Base-by-base conservation (phyloP, 2,888 invertebrate genomes). In the Stenodema calcarata region DNA sequence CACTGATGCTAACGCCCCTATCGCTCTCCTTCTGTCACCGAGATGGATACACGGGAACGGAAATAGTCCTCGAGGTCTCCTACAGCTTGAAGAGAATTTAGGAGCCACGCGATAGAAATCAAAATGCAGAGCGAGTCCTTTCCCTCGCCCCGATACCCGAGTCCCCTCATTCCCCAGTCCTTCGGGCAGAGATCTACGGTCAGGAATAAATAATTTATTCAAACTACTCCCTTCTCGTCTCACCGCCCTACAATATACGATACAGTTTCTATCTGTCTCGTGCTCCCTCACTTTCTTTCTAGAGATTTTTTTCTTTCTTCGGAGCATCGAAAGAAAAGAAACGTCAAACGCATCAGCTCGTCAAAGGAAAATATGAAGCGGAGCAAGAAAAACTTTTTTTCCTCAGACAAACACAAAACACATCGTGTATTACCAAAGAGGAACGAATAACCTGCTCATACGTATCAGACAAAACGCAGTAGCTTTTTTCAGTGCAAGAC, bases 151-250 rank as follows among this genome's bases (percentile, higher is more conserved):
- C 44, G 28, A 76, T 76, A 18, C 76, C n/a, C 76, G 11, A 75
- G 30, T 23, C 44, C 42, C 23, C 41, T 14, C 23, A 12, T 4
- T 70, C 28, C 76, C 18, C 42, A 6, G 11, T 18, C 23, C 76
- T 7, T 35, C 44, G n/a, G 41, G 78, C 78, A 27, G 78, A 78
- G 78, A 78, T 78, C 78, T 78, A 78, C 78, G 78, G 78, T 78
- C 78, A 78, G 78, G 78, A 78, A 78, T 44, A 78, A 78, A 78
- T 78, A 78, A 78, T 78, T 78, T 78, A 78, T 78, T 78, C 78
- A 78, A 78, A 78, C 78, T 78, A 76, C 76, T 41, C 70, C 35
- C n/a, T 35, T 28, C 35, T 35, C 41, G 30, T 18, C 35, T 1
- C 73, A 7, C 1, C 41, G 4, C 28, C 16, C 1, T 9, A 35